Base-by-base conservation (phyloP, 2,797 vertebrate species). In the Leuciscus waleckii region DNA sequence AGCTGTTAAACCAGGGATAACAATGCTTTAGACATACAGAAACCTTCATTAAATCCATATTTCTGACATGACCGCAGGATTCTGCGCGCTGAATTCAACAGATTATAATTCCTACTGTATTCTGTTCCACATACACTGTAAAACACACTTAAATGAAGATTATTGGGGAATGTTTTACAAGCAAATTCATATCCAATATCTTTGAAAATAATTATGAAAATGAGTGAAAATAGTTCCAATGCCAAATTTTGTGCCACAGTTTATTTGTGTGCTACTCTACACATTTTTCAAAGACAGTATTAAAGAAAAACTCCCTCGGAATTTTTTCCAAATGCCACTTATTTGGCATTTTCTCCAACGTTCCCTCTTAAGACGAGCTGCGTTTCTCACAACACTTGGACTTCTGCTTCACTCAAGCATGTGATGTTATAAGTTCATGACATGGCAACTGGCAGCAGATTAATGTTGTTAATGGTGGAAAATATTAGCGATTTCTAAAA, bases 391-490 rank as follows among this genome's bases (percentile, higher is more conserved):
- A 39, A 39, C 35, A 3, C 32, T 39, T n/a, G 74, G 29, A 23
- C 29, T 54, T 37, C 32, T n/a, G 7, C 51, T 39, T n/a, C 7
- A 1, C 9, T 69, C 19, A 13, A 23, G 17, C 23, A 39, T 37
- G 32, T 39, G 35, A 16, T 8, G 8, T 17, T 39, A n/a, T 37
- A 41, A 61, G 75, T 61, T 78, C 75, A 61, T 2, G 54, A 61
- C 75, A 58, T 26, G 73, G 75, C 75, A 61, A 23, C 75, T 61
- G 75, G 35, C 14, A 4, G 35, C 75, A 77, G 54, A 23, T 61
- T 77, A 17, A 77, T 26, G 54, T 17, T 41, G 13, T 39, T 79
- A 79, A 79, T 35, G 41, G 1, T 80, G 78, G 78, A 80, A 80
- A 65, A 79, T 19, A 35, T 68, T 46, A 49, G 26, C 32, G 26